phyloP scores from a whole-genome alignment of 2,113 vertebrate genomes.

The Lota lota region DNA sequence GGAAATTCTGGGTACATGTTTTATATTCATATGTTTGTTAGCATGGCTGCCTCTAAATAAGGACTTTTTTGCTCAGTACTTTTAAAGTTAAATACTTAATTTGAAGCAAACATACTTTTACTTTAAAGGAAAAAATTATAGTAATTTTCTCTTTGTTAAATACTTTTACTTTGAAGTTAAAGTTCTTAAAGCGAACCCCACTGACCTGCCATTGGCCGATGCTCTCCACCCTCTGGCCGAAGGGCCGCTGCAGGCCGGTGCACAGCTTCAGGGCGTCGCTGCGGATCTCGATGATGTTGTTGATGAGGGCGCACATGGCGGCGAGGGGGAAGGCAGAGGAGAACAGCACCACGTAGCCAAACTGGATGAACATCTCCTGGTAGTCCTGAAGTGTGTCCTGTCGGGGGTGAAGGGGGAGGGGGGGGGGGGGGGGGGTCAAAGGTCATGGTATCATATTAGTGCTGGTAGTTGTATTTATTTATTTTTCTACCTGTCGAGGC shows the following conservation, averaged over 20 bases:
- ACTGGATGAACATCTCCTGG: constrained; percentile 98
- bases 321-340: constrained; percentile 93
- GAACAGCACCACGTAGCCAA: constrained; percentile 95
- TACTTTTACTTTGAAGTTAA: no score
- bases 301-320: constrained; percentile 90
- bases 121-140: no score
- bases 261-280: constrained; percentile 94
- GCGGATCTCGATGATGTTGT: constrained; percentile 94
- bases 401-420: constrained; percentile 3
- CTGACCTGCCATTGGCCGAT: constrained; percentile 95
- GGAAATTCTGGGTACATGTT: no score
- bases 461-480: not conserved
- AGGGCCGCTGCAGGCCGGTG: constrained; percentile 88
- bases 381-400: constrained; percentile 97
- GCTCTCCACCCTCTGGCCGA: constrained; percentile 87
- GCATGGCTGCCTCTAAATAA: no score
- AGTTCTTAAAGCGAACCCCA: not conserved
- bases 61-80: no score
- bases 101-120: no score
- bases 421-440: no score
- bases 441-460: not conserved
- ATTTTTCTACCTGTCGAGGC: not conserved
- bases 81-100: no score
- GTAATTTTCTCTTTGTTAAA: no score
- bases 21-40: no score